A percentile compares a stretch with the other conserved stretches of the same genome.
Conservation (phyloP, 2,113 vertebrate species). For the Vulpes lagopus region DNA sequence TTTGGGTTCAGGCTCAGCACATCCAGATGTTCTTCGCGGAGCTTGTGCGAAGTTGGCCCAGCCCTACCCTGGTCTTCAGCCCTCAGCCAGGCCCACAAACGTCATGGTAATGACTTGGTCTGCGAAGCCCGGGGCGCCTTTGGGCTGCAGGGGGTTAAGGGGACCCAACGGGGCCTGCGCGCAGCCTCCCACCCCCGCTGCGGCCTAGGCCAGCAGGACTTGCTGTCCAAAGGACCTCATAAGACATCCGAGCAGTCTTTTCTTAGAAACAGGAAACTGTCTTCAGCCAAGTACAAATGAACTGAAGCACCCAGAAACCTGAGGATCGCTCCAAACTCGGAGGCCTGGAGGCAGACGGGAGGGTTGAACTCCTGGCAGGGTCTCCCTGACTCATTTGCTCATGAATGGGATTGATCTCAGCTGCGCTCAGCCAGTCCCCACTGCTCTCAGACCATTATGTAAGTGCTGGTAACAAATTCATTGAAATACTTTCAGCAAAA, state of each 20-base stretch:
- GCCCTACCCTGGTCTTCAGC: background rate
- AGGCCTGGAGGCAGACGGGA: conserved; percentile 53
- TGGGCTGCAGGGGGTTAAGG: conserved; percentile 41
- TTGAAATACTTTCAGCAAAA: background rate
- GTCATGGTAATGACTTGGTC: background rate
- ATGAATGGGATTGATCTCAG: conserved; percentile 35
- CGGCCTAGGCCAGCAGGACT: conserved; percentile 4
- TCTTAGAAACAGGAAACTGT: conserved; percentile 82
- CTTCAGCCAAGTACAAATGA: conserved; percentile 73
- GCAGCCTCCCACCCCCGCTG: background rate
- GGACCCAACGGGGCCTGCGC: background rate
- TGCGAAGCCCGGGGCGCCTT: background rate
- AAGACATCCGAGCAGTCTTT: conserved; percentile 73
- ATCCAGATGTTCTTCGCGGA: conserved; percentile 60
- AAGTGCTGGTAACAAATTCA: background rate
- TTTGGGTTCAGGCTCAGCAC: conserved; percentile 18
- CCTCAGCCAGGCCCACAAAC: conserved; percentile 45
- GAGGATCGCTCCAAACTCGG: background rate
- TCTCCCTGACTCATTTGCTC: background rate
- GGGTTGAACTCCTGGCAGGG: background rate
- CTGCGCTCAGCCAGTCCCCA: background rate
- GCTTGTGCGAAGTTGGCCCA: background rate
- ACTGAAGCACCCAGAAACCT: conserved; percentile 68
- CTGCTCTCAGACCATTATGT: background rate
- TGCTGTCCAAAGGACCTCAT: conserved; percentile 29